phyloP scores from a whole-genome alignment of 2,888 invertebrate species.

The Zygothrica quintamaculata region DNA sequence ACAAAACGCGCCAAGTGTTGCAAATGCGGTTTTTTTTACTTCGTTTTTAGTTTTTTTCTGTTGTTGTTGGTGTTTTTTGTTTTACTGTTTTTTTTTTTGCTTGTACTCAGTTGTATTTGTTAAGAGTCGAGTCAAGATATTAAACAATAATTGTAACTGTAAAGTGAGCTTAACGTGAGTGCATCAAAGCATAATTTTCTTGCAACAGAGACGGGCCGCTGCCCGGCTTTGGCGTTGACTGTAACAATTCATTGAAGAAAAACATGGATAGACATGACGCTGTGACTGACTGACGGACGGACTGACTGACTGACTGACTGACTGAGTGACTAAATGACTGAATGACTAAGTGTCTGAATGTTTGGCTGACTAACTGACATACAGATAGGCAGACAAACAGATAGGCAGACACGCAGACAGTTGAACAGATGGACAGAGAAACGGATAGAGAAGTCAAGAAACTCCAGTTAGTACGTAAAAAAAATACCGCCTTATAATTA shows the following conservation, averaged over 20 bases:
- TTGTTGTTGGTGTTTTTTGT: conserved; percentile 11
- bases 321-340: conserved; percentile 15
- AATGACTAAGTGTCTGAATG: conserved; percentile 23
- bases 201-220: conserved; percentile 63
- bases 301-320: conserved; percentile 6
- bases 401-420: too few relatives aligned
- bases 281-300: conserved; percentile 18
- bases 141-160: conserved; percentile 81
- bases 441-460: conserved; percentile 70
- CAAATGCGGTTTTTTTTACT: conserved; percentile 48
- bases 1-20: conserved; percentile 68
- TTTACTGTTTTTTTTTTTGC: conserved; percentile 13
- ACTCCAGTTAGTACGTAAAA: conserved; percentile 73
- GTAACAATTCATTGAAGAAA: conserved; percentile 67
- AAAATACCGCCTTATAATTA: conserved; percentile 84
- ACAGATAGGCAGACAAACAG: too few relatives aligned
- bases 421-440: too few relatives aligned
- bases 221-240: conserved; percentile 36
- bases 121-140: conserved; percentile 68
- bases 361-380: too few relatives aligned
- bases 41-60: conserved; percentile 20
- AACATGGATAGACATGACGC: conserved; percentile 26
- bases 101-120: conserved; percentile 53
- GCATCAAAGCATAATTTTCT: conserved; percentile 82
- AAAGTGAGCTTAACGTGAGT: conserved; percentile 80